Base-by-base conservation (phyloP, 1,140 invertebrate genomes). In the Eciton burchellii region DNA sequence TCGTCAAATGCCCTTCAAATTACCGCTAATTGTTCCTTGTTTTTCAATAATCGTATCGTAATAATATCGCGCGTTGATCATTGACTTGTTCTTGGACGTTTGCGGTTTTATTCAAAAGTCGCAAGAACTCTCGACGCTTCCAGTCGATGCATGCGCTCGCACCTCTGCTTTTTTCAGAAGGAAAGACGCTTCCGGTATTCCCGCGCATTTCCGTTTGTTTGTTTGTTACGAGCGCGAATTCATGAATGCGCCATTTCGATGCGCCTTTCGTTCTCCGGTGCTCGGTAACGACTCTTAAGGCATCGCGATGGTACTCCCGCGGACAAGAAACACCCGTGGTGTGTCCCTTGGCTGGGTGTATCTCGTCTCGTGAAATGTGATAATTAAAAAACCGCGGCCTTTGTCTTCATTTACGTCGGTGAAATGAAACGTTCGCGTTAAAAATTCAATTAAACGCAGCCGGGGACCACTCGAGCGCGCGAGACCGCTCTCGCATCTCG, bases 361-460 rank as follows among this genome's bases (percentile, higher is more conserved):
- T 19, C 49, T 62, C 74, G 65, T 35, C 21, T 35, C 16, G 62
- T 71, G 70, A 76, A 70, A 77, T 83, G 79, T 68, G 71, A 89
- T 89, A 85, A 84, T 89, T 89, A 85, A 90, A 89, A 89, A 74
- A 81, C 47, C 74, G 52, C 59, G 66, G 82, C 70, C 82, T 86
- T 87, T 88, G 85, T 87, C 85, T 88, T 89, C 88, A 66, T 86
- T 85, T 84, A 82, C 35, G 77, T 57, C 79, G 49, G 56, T 57
- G 54, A 63, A 83, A 88, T 86, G 66, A 88, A 89, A 86, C 83
- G 84, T 63, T 81, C 47, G 70, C 57, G 74, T 88, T 84, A 82
- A 89, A 84, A 87, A 87, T 88, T 89, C 86, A 88, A 88, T 87
- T 85, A 85, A 73, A 81, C 49, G 29, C 60, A 43, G 19, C 2